Conservation (phyloP, 2,797 vertebrate species). For the Ataeniobius toweri region DNA sequence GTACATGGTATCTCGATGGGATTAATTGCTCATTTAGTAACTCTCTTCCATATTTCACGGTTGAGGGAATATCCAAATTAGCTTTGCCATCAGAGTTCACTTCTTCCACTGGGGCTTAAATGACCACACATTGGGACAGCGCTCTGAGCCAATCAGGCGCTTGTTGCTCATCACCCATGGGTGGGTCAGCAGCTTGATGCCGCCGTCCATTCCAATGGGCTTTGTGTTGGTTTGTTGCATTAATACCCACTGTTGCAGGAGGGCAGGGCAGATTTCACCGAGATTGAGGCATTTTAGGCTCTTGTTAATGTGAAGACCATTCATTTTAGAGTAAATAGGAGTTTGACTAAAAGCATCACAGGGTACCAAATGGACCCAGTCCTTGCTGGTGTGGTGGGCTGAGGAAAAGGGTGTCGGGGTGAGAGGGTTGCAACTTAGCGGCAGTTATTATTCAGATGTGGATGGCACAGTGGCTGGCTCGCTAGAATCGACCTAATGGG, state of each 20-base stretch:
- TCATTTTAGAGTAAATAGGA: constrained; percentile 82
- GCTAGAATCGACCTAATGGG: constrained; percentile 78
- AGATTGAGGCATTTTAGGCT: constrained; percentile 49
- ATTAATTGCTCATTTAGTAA: constrained; percentile 82
- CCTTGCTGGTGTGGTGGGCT: constrained; percentile 73
- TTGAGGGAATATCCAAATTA: constrained; percentile 78
- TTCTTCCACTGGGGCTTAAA: constrained; percentile 64
- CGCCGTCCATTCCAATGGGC: constrained; percentile 30
- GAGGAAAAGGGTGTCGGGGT: constrained; percentile 56
- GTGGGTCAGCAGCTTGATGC: constrained; percentile 41
- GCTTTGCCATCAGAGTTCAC: constrained; percentile 76
- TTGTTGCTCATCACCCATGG: constrained; percentile 39
- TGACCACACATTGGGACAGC: constrained; percentile 67
- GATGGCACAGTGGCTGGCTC: constrained; percentile 60
- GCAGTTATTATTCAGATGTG: constrained; percentile 80
- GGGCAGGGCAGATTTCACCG: constrained; percentile 44
- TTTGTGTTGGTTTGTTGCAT: constrained; percentile 29
- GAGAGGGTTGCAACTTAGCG: constrained; percentile 61
- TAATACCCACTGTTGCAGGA: constrained; percentile 44
- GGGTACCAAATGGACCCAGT: constrained; percentile 81
- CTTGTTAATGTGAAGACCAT: constrained; percentile 72
- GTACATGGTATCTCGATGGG: constrained; percentile 74
- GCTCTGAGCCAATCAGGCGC: constrained; percentile 50
- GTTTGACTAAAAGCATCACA: constrained; percentile 78
- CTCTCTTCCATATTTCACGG: constrained; percentile 78